Base-by-base conservation (phyloP, 2,797 vertebrate species). In the Sarcophilus harrisii region DNA sequence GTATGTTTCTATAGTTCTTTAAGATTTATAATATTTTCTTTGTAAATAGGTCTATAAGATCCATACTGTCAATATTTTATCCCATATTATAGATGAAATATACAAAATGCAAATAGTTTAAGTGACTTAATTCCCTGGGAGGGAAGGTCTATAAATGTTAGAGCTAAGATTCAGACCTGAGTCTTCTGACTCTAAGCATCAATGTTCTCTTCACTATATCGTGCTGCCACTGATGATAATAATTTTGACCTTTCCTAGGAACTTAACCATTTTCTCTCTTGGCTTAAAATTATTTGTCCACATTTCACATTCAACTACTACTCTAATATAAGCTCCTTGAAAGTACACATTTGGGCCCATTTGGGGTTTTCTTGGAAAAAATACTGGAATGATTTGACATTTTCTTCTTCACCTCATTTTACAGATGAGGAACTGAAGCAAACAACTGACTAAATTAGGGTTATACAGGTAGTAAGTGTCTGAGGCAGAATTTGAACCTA, bases 61-160 rank as follows among this genome's bases (percentile, higher is more conserved):
- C 11, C 93, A 91, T 14, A 94, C 94, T 93, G 12, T 55, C 30
- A 57, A 52, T 57, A 94, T 59, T 90, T 96, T 62, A 90, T 60
- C 6, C 55, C 24, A 92, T 38, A 91, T 93, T 90, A 18, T 5
- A 13, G 62, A 62, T 52, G 49, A 62, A 59, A 49, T 92, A 94
- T 89, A 13, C 66, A 81, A 81, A 30, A 6, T 57, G 5, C 55
- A 57, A 29, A 94, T 94, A 59, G 57, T 62, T 49, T 91, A 94
- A 58, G 16, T 81, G 45, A 92, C 13, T 54, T 91, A 95, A 8
- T 81, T 81, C 8, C 62, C 62, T 38, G n/a, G n/a, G 62, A 73
- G 62, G 62, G n/a, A 73, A 73, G 32, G 16, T 6, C 5, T n/a
- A 18, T 38, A 38, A 73, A 2, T 73, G 32, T 73, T 16, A 21